Percentiles rank a stretch among this genome's conserved stretches.
Conservation (phyloP, 1,140 invertebrate genomes). For the Pogonognathellus flavescens region DNA sequence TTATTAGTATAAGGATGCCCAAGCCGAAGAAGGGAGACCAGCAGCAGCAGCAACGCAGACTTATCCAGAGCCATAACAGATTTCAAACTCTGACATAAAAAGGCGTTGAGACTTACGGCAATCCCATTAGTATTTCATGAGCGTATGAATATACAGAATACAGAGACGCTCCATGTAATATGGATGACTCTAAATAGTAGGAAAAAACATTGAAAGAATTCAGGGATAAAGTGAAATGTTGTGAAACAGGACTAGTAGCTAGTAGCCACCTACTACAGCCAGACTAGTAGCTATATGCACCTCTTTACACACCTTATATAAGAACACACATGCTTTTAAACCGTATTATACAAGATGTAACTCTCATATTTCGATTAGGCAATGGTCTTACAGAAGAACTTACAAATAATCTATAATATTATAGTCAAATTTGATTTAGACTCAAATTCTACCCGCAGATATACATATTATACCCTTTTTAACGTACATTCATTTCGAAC, state of each 20-base stretch:
- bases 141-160: constrained; percentile 38
- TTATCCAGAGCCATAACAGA: constrained; percentile 22
- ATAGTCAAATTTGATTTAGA: too few species aligned
- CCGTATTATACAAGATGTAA: too few species aligned
- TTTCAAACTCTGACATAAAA: constrained; percentile 38
- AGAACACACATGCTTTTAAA: too few species aligned
- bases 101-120: constrained; percentile 36
- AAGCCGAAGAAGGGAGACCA: not conserved
- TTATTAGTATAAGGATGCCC: not conserved
- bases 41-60: not conserved
- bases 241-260: not conserved
- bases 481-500: too few species aligned
- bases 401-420: too few species aligned
- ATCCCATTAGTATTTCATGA: constrained; percentile 46
- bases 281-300: not conserved
- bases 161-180: constrained; percentile 14
- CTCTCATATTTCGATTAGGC: too few species aligned
- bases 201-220: constrained; percentile 37
- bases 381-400: too few species aligned
- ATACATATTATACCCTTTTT: too few species aligned
- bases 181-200: not conserved
- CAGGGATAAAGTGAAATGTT: constrained; percentile 19
- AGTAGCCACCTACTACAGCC: not conserved
- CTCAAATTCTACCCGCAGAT: too few species aligned
- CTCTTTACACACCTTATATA: not conserved